Percentiles rank a stretch among this genome's conserved stretches.
Evolutionary conservation across 2,888 invertebrate species (phyloP).

Genomic region (Trachelus tabidus): DNA sequence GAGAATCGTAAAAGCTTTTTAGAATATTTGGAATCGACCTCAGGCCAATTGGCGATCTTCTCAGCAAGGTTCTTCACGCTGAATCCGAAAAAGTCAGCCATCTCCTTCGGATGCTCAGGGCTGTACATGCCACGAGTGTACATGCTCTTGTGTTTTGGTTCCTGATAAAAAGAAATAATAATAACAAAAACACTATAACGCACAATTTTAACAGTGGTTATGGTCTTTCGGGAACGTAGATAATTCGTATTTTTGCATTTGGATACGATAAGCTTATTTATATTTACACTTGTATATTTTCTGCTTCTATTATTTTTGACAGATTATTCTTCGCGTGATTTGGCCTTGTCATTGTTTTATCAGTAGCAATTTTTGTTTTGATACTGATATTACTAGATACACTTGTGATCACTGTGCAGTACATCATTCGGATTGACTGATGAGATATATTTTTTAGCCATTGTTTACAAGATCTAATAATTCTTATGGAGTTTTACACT

Average conservation of each 20-base stretch:
- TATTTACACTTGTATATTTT: neutral
- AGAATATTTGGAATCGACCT: slow-evolving; percentile 38
- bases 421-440: neutral
- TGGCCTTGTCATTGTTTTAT: neutral
- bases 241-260: neutral
- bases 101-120: slow-evolving; percentile 19
- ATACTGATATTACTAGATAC: neutral
- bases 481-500: too few relatives aligned
- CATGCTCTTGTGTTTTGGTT: slow-evolving; percentile 37
- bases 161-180: slow-evolving; percentile 30
- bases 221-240: neutral
- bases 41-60: slow-evolving; percentile 44
- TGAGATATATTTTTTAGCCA: neutral
- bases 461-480: neutral
- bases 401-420: neutral
- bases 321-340: neutral
- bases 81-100: slow-evolving; percentile 33
- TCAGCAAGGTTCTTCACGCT: slow-evolving; percentile 30
- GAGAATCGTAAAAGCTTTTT: slow-evolving; percentile 39
- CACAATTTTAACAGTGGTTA: neutral
- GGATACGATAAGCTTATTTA: neutral
- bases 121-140: slow-evolving; percentile 45
- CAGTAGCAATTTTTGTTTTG: neutral
- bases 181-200: neutral
- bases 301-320: neutral